These are phyloP conservation scores for Whitmania pigra DNA, from an alignment of 1,140 invertebrate genomes.

Conservation along the genomic window DNA sequence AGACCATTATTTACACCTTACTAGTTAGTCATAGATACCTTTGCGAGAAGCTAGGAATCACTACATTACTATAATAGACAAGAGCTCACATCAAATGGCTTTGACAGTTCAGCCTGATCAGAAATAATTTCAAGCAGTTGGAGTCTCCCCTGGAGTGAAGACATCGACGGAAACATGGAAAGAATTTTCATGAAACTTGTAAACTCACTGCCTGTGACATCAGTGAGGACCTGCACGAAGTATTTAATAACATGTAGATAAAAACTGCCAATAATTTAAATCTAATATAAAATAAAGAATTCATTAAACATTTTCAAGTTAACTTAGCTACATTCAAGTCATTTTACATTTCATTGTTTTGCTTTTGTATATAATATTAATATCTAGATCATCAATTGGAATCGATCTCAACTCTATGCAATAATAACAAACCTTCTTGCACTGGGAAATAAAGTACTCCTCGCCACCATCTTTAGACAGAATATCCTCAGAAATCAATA, in stretches of 20 bases:
- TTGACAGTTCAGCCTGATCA: slow-evolving; percentile 64
- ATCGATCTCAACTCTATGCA: too few relatives aligned
- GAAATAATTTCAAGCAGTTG: slow-evolving; percentile 70
- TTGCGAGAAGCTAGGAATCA: too few relatives aligned
- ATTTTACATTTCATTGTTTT: background rate
- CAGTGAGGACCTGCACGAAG: slow-evolving; percentile 47
- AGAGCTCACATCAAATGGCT: slow-evolving; percentile 53
- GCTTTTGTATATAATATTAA: too few relatives aligned
- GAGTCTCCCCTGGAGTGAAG: slow-evolving; percentile 66
- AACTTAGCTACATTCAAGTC: background rate
- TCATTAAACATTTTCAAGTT: background rate
- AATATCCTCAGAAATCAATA: slow-evolving; percentile 57
- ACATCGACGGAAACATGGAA: slow-evolving; percentile 62
- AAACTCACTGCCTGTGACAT: slow-evolving; percentile 82
- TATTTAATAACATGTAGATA: slow-evolving; percentile 13
- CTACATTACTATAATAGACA: background rate
- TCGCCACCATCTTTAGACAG: background rate
- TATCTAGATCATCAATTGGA: too few relatives aligned
- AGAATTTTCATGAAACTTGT: slow-evolving; percentile 73
- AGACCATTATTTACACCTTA: background rate
- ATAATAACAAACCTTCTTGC: slow-evolving; percentile 60
- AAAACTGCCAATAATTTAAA: slow-evolving; percentile 11
- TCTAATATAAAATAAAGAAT: background rate
- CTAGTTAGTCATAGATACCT: too few relatives aligned
- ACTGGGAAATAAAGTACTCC: slow-evolving; percentile 46